Base-by-base conservation (phyloP, 2,888 invertebrate species). In the Caenorhabditis becei region DNA sequence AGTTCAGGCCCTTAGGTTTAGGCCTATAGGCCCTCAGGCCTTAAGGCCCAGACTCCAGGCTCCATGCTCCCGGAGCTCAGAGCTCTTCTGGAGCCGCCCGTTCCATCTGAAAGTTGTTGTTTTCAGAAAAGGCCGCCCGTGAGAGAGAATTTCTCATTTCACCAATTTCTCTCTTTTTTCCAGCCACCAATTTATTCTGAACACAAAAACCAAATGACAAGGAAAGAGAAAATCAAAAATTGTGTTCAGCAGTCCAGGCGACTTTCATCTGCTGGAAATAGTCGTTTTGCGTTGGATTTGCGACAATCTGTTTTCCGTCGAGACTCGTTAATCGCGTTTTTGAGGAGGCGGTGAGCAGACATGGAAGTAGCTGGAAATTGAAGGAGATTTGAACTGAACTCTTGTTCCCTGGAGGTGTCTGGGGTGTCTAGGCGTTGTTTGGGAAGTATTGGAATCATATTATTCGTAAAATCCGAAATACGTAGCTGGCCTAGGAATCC, bases 251-350 rank as follows among this genome's bases (percentile, higher is more conserved):
- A 3, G 59, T 59, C 69, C 69, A 69, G 10, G 69, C 59, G 49
- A 18, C 16, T 69, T 59, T 47, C 69, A 69, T 69, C 58, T 69
- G 69, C 18, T 69, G 59, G 37, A 69, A 69, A 47, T 35, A 69
- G 37, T 69, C 69, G n/a, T 49, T 59, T 26, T 69, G 59, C 23
- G 59, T 69, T 20, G 67, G 58, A 44, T 56, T 56, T 24, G n/a
- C n/a, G 28, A 58, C 44, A 2, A 69, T 69, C 32, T 16, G 47
- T 23, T 47, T 47, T 16, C 67, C 67, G 35, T 69, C 67, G 20
- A 58, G n/a, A 35, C 32, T 69, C 23, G 67, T 69, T 32, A 69
- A 49, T 69, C 58, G 32, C 14, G 7, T 58, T 23, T 53, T 44
- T 23, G 44, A 16, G 4, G 41, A n/a, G 35, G 32, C 18, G 11